Percentiles rank a stretch among this genome's conserved stretches.
phyloP scores from a whole-genome alignment of 2,888 invertebrate species.

The Entomobrya proxima region DNA sequence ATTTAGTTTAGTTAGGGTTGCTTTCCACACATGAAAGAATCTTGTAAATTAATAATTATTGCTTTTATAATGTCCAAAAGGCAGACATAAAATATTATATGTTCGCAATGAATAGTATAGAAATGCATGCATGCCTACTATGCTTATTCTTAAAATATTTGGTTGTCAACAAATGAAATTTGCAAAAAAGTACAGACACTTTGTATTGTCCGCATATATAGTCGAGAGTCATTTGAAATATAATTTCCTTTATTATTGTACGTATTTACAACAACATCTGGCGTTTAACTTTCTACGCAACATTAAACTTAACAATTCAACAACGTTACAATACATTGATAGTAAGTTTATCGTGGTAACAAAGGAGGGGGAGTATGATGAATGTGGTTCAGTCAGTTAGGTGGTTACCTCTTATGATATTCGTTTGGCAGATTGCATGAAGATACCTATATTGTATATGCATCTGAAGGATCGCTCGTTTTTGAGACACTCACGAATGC shows the following conservation, averaged over 20 bases:
- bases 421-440: background rate
- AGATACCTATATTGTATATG: background rate
- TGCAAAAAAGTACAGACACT: too few relatives aligned
- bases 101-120: too few relatives aligned
- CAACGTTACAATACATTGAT: background rate
- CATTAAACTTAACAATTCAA: conserved; percentile 41
- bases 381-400: conserved; percentile 38
- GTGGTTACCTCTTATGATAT: background rate
- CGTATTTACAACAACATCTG: background rate
- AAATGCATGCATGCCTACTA: too few relatives aligned
- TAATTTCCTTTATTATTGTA: background rate
- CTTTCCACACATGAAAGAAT: conserved; percentile 2
- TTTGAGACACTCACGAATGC: conserved; percentile 32
- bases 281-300: conserved; percentile 37
- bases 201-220: too few relatives aligned
- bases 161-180: too few relatives aligned
- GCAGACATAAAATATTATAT: too few relatives aligned
- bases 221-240: too few relatives aligned
- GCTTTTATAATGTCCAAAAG: background rate
- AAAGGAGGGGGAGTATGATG: conserved; percentile 4
- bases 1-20: background rate
- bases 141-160: too few relatives aligned
- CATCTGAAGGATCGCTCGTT: background rate
- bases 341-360: background rate
- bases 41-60: conserved; percentile 19